These are phyloP conservation scores for Calypte anna DNA, from an alignment of 2,113 vertebrate genomes.

Conservation along the genomic window DNA sequence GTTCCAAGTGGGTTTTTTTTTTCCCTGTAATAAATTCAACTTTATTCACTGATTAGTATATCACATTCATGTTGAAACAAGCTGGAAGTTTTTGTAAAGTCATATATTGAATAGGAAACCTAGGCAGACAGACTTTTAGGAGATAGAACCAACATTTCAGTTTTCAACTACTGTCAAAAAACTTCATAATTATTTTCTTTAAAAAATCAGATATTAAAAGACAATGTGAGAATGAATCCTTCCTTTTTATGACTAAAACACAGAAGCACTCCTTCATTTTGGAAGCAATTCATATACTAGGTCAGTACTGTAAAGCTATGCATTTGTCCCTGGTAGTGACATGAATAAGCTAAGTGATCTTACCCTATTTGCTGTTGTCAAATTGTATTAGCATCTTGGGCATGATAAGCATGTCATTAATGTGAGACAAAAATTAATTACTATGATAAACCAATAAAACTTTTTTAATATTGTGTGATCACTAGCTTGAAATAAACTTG, in stretches of 20 bases:
- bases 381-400: slow-evolving; percentile 29
- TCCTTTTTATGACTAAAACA: not conserved
- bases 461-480: slow-evolving; percentile 27
- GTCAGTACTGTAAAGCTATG: not conserved
- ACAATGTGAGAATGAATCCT: not conserved
- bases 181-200: not conserved
- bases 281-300: not conserved
- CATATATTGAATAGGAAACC: not conserved
- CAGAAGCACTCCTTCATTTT: not conserved
- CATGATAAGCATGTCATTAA: slow-evolving; percentile 55
- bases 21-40: not conserved
- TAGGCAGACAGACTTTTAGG: not conserved
- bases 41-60: not conserved
- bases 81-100: not conserved
- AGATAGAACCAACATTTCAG: not conserved
- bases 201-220: not conserved
- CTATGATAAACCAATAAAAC: slow-evolving; percentile 36
- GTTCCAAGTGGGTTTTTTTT: not conserved
- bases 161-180: not conserved
- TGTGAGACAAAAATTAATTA: slow-evolving; percentile 56
- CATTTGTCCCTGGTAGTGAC: not conserved
- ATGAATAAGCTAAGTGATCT: slow-evolving; percentile 25
- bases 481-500: slow-evolving; percentile 9
- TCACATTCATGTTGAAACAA: not conserved
- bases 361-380: slow-evolving; percentile 24